Base-by-base conservation (phyloP, 2,888 invertebrate genomes). In the Lasioglossum calceatum region DNA sequence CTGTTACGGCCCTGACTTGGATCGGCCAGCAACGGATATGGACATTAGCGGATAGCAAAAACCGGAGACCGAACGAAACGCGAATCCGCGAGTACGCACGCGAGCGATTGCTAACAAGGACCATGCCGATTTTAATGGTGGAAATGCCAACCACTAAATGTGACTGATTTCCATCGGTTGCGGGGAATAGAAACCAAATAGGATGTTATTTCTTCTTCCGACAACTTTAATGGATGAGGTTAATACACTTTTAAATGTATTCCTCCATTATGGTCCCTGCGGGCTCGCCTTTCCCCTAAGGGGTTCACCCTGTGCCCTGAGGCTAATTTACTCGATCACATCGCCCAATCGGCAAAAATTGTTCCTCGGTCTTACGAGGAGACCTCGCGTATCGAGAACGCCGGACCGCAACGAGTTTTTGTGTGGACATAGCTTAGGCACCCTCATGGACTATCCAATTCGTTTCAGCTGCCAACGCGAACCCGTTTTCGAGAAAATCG, bases 1-100 rank as follows among this genome's bases (percentile, higher is more conserved):
- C 70, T 54, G 32, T 36, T 42, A 76, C 70, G 82, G 77, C 85
- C 87, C 82, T 90, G 87, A 82, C 84, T 88, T 54, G 70, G 79
- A 84, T 88, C 73, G 77, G 8, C 73, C 50, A 42, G 32, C 81
- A 73, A 70, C 75, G 82, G 86, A 87, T 84, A 83, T 67, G 77
- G 72, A 76, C 76, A 79, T 79, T 75, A 81, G 19, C 19, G n/a
- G 67, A 5, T 10, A 10, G 50, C 50, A 44, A 74, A 72, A 71
- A 82, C 27, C 7, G 23, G 42, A 67, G 73, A 54, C 72, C 61
- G 70, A 44, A n/a, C 81, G 78, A 79, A 87, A 81, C 77, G 54
- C 80, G 80, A 83, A 81, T 74, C 74, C 32, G 32, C 32, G 50
- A 16, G 71, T 70, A 50, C 8, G 75, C 70, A 70, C 80, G 85